Conservation (phyloP, 92 coral and sea anemone species). For the Porites lobata region DNA sequence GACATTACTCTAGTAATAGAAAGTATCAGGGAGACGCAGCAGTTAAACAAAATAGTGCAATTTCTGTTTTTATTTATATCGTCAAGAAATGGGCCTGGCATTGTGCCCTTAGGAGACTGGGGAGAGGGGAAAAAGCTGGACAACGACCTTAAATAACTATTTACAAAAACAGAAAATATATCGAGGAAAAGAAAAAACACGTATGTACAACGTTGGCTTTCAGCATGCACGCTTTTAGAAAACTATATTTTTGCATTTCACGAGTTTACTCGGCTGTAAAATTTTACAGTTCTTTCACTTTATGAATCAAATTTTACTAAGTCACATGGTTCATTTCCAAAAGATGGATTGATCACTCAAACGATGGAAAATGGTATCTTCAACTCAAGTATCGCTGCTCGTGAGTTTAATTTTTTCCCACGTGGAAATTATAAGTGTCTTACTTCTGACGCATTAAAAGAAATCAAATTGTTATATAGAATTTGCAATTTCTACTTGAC, state of each 20-base stretch:
- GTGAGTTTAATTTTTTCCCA: background rate
- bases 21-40: background rate
- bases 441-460: background rate
- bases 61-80: too few species aligned
- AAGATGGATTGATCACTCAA: too few species aligned
- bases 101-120: too few species aligned
- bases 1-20: background rate
- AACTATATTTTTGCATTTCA: background rate
- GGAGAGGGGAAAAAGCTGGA: too few species aligned
- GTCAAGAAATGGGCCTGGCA: too few species aligned
- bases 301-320: background rate
- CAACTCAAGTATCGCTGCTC: background rate
- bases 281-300: too few species aligned
- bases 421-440: background rate
- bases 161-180: too few species aligned
- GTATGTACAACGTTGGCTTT: background rate
- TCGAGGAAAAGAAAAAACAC: background rate
- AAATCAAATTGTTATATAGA: background rate
- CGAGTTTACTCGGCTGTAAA: background rate
- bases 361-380: too few species aligned
- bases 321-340: background rate
- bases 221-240: background rate
- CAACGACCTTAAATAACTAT: background rate
- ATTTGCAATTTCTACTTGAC: constrained; percentile 46
- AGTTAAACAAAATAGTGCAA: background rate